Base-by-base conservation (phyloP, 35 echinoderm and acorn worm species). In the Heliocidaris tuberculata region DNA sequence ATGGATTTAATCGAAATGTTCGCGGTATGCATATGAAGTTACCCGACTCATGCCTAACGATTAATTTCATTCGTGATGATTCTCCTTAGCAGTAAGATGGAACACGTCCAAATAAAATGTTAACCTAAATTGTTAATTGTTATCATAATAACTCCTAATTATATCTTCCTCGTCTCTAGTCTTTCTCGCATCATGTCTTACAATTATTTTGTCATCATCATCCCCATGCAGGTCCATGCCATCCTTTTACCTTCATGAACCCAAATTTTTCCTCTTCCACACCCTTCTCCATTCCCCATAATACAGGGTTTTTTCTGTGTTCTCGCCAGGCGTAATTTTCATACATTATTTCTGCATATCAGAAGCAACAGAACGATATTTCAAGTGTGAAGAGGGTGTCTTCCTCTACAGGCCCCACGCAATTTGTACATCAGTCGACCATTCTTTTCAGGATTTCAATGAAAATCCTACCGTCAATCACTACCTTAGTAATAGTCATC, bases 371-470 rank as follows among this genome's bases (percentile, higher is more conserved):
- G 17, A 7, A 21, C 5, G 17, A n/a, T 0, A 5, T n/a, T 78
- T 78, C 7, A 78, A 78, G 27, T 78, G 65, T 78, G 65, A 78
- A 78, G 27, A 6, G 65, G 21, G 21, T 24, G 6, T 78, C 65
- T 78, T 78, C 2, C 65, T 78, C 65, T 78, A n/a, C n/a, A 78
- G 24, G 65, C 27, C 4, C 65, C 65, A 78, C 21, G 65, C 65
- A 78, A 78, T 78, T 78, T 78, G 65, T 78, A 78, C 65, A 78
- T 78, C 65, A 78, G 65, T 78, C 65, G 21, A n/a, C 21, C 65
- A 78, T 78, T 78, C 65, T 78, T 78, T 78, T 78, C 65, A 78
- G 65, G 65, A 78, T 78, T 78, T 78, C 65, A 78, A n/a, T 4
- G 65, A n/a, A 78, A n/a, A 78, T 78, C 65, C 21, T 24, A 78